A percentile compares a stretch with the other conserved stretches of the same genome.
phyloP scores from a whole-genome alignment of 23 tunicate species.

The Aplidium turbinatum region DNA sequence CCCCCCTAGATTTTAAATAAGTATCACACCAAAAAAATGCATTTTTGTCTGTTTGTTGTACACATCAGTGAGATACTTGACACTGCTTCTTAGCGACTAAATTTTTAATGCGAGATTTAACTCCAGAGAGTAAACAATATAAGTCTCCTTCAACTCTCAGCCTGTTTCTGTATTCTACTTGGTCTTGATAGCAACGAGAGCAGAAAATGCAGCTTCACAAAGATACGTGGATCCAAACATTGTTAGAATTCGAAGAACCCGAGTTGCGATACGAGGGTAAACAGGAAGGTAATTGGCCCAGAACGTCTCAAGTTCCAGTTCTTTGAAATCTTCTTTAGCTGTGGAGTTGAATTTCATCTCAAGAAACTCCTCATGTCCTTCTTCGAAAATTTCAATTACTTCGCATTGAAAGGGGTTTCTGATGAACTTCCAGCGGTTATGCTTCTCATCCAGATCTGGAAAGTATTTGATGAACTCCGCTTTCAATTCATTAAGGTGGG shows the following conservation, averaged over 20 bases:
- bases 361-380: conserved; percentile 43
- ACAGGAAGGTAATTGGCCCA: conserved; percentile 44
- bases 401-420: conserved; percentile 46
- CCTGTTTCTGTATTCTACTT: conserved; percentile 54
- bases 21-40: too few relatives aligned
- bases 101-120: conserved; percentile 43
- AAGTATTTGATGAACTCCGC: conserved; percentile 41
- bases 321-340: conserved; percentile 41
- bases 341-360: conserved; percentile 44
- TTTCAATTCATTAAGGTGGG: conserved; percentile 35
- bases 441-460: conserved; percentile 36
- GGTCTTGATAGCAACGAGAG: conserved; percentile 46
- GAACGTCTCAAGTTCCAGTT: conserved; percentile 43
- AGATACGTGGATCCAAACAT: conserved; percentile 33
- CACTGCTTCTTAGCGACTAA: too few relatives aligned
- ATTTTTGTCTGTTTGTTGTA: too few relatives aligned
- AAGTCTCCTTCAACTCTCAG: conserved; percentile 51
- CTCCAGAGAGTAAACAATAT: too few relatives aligned
- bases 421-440: conserved; percentile 43
- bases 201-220: conserved; percentile 41
- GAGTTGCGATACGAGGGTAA: conserved; percentile 43
- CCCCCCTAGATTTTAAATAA: too few relatives aligned
- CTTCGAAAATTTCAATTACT: conserved; percentile 39
- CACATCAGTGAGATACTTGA: too few relatives aligned
- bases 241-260: conserved; percentile 31